Base-by-base conservation (phyloP, 2,113 vertebrate species). In the Antechinus flavipes region DNA sequence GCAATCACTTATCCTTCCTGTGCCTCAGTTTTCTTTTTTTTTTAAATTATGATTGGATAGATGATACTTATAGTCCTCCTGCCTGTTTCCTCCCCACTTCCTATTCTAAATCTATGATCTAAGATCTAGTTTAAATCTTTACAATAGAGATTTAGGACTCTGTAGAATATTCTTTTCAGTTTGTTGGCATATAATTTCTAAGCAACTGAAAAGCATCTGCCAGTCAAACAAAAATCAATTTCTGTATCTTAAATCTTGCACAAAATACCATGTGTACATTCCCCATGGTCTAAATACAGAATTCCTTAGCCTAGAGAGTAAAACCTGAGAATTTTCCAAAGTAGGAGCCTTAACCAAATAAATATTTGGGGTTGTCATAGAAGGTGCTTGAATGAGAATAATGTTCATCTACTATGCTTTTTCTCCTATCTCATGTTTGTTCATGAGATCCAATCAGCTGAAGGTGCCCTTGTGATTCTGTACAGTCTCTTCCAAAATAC, bases 381-480 rank as follows among this genome's bases (percentile, higher is more conserved):
- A 50, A 58, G 46, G 23, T 25, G 91, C 46, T 76, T 91, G 92
- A 95, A 84, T 9, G 58, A 96, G 90, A 95, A 93, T 58, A 68
- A 92, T 91, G 22, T 91, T 94, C 68, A 46, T 54, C 53, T 84
- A 2, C 50, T 91, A 94, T 0, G 19, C 25, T 49, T 76, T 95
- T 5, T 84, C 68, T 84, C 6, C n/a, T 61, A 7, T 1, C 3
- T 93, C 1, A 0, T 93, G 68, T 94, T 95, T 90, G 2, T 68
- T 91, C 90, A 55, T 58, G 49, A 1, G 25, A 54, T 42, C 54
- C 68, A 54, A 1, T 61, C 54, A 3, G 92, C 94, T 97, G 96
- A 98, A 98, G 95, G 96, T 98, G 98, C 93, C 97, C 95, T 98
- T 98, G n/a, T 97, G 96, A 97, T 97, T 92, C 94, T 93, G n/a